phyloP scores from a whole-genome alignment of 2,888 invertebrate genomes.

The Yponomeuta plumbellus region DNA sequence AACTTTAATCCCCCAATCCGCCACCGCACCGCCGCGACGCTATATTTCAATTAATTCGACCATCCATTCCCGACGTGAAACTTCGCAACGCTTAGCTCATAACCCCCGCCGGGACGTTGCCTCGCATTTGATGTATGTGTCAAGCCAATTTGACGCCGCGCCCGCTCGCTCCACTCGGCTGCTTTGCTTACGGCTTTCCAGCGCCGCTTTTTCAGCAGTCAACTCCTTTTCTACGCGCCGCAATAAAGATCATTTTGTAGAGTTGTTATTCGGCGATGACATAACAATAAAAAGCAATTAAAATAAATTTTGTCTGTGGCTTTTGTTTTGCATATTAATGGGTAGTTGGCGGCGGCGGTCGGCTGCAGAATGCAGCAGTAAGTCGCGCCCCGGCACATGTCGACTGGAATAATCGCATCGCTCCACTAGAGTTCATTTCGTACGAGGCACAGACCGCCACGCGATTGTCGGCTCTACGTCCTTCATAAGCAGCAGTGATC shows the following conservation, averaged over 20 bases:
- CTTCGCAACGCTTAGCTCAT: constrained; percentile 56
- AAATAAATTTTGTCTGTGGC: constrained; percentile 30
- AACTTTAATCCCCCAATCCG: constrained; percentile 70
- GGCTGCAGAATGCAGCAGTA: constrained; percentile 31
- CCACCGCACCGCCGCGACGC: constrained; percentile 61
- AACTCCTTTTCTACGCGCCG: neutral
- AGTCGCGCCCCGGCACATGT: constrained; percentile 40
- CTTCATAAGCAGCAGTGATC: constrained; percentile 37
- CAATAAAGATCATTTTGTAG: constrained; percentile 4
- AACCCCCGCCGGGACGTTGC: constrained; percentile 33
- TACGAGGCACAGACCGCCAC: constrained; percentile 26
- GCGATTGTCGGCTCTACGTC: constrained; percentile 32
- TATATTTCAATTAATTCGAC: constrained; percentile 74
- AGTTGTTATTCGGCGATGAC: constrained; percentile 10
- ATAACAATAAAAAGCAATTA: constrained; percentile 47
- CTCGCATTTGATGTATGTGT: constrained; percentile 16
- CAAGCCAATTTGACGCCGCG: constrained; percentile 13
- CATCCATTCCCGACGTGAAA: constrained; percentile 61
- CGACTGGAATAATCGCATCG: constrained; percentile 45
- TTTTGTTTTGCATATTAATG: constrained; percentile 61
- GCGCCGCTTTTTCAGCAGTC: neutral
- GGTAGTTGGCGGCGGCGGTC: constrained; percentile 36
- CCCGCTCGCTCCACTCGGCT: constrained; percentile 5
- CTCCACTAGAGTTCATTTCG: constrained; percentile 43
- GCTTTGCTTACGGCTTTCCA: constrained; percentile 7